These are phyloP conservation scores for Cairina moschata DNA, from an alignment of 2,113 vertebrate genomes.

Conservation along the genomic window DNA sequence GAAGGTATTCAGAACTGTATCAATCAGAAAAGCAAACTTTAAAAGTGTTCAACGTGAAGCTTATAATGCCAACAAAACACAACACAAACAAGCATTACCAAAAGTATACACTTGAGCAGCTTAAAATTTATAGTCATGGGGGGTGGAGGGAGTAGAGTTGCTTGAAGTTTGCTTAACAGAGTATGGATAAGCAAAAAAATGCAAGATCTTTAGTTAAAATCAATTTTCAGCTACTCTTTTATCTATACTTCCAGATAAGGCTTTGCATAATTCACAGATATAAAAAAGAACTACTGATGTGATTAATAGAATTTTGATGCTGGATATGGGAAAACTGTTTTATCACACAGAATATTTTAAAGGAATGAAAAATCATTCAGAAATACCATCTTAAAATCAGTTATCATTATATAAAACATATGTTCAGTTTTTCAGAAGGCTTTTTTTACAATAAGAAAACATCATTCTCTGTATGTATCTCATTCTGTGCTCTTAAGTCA, in stretches of 20 bases:
- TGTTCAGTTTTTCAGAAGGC: not conserved
- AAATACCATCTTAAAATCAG: not conserved
- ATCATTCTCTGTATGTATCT: not conserved
- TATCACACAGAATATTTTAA: not conserved
- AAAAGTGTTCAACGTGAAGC: not conserved
- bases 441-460: not conserved
- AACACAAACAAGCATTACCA: not conserved
- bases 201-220: not conserved
- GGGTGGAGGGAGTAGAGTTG: not conserved
- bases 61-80: rapidly evolving
- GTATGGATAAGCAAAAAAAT: not conserved
- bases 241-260: not conserved
- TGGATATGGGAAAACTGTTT: not conserved
- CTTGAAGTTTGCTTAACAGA: not conserved
- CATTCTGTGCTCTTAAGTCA: not conserved
- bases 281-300: not conserved
- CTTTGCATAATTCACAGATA: not conserved
- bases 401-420: not conserved
- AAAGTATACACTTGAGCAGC: not conserved
- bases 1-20: not conserved
- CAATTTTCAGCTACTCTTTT: not conserved
- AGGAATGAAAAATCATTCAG: not conserved
- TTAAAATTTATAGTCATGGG: not conserved
- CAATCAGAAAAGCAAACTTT: not conserved
- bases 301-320: not conserved